phyloP scores from a whole-genome alignment of 2,888 invertebrate genomes.

The Bembecia ichneumoniformis region DNA sequence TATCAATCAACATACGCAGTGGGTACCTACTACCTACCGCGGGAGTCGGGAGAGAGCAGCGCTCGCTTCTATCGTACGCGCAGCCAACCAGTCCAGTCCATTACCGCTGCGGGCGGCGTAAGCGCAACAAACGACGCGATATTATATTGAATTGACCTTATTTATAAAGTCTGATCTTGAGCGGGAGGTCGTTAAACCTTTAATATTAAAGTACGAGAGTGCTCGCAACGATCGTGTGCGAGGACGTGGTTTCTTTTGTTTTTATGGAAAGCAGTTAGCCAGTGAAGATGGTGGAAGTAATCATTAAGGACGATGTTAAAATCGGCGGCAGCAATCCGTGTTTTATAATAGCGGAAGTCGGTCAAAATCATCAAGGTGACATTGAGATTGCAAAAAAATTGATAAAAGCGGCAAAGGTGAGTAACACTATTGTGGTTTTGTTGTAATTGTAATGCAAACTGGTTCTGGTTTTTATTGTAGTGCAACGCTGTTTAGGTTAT shows the following conservation, averaged over 20 bases:
- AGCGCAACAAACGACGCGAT: conserved; percentile 51
- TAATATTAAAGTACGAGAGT: conserved; percentile 22
- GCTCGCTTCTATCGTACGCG: conserved; percentile 11
- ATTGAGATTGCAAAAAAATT: conserved; percentile 80
- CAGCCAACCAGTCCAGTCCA: conserved; percentile 14
- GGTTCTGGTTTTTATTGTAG: too few species aligned
- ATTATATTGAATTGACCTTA: conserved; percentile 68
- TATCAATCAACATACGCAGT: conserved; percentile 59
- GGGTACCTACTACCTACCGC: conserved; percentile 24
- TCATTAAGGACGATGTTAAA: conserved; percentile 56
- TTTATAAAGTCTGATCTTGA: conserved; percentile 57
- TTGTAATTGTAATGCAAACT: too few species aligned
- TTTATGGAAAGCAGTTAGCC: conserved; percentile 39
- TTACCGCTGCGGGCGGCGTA: conserved; percentile 29
- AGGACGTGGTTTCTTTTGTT: conserved; percentile 33
- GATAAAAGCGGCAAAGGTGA: conserved; percentile 81
- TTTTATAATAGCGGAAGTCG: conserved; percentile 88
- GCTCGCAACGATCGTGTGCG: conserved; percentile 24
- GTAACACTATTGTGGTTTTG: conserved; percentile 14
- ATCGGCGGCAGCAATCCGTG: conserved; percentile 68
- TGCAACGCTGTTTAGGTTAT: too few species aligned
- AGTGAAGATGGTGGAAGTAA: conserved; percentile 59
- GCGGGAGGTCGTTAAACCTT: conserved; percentile 63
- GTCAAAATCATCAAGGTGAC: conserved; percentile 89
- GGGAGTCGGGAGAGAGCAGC: too few species aligned